A percentile compares a stretch with the other conserved stretches of the same genome.
phyloP scores from a whole-genome alignment of 2,888 invertebrate genomes.

The Proisotoma minuta region DNA sequence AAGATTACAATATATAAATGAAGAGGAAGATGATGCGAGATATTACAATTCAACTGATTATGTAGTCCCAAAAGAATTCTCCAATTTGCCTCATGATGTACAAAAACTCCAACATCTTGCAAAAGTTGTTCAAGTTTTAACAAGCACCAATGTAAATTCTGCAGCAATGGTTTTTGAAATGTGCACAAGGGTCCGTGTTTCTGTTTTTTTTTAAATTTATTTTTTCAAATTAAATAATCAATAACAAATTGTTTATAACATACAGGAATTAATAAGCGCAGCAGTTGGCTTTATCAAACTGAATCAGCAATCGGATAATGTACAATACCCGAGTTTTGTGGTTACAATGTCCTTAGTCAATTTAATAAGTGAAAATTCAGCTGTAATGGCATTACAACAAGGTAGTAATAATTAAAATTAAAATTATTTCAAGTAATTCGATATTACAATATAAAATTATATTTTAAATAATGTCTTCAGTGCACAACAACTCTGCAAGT shows the following conservation, averaged over 20 bases:
- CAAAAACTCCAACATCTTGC: constrained; percentile 44
- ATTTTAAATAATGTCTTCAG: too few species aligned
- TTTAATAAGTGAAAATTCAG: constrained; percentile 52
- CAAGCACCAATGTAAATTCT: constrained; percentile 53
- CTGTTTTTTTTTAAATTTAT: not conserved
- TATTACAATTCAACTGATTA: constrained; percentile 28
- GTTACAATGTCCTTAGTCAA: constrained; percentile 61
- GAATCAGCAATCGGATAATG: constrained; percentile 26
- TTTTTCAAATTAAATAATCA: not conserved
- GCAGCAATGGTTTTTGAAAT: constrained; percentile 58
- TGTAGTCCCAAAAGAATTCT: constrained; percentile 29
- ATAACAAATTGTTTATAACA: not conserved
- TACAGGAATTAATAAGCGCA: constrained; percentile 54
- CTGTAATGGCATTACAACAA: constrained; percentile 37
- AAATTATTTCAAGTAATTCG: not conserved
- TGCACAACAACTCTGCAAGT: too few species aligned
- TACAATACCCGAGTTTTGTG: constrained; percentile 52
- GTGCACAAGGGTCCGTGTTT: constrained; percentile 56
- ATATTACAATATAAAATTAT: not conserved
- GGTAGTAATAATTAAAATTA: constrained; percentile 30
- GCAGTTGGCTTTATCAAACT: constrained; percentile 52
- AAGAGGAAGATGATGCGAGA: constrained; percentile 28
- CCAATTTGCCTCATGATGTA: constrained; percentile 42
- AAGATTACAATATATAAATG: constrained; percentile 52
- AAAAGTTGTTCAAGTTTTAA: constrained; percentile 41